Evolutionary conservation across 2,888 invertebrate genomes (phyloP), one percentile per base, ranked within the genome.

Genomic region (Acrobasis suavella): DNA sequence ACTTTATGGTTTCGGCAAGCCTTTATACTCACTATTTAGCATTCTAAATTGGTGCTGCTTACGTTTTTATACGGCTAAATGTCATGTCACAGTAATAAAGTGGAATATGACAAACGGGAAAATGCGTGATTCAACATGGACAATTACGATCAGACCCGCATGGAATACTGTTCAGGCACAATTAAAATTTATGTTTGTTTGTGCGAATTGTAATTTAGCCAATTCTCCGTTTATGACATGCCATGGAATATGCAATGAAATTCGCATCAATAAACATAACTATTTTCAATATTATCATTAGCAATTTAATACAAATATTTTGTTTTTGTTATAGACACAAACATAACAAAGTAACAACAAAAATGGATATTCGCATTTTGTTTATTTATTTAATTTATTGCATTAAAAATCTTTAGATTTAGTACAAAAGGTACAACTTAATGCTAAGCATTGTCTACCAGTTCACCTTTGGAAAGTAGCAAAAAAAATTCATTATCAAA

Each of bases 1-100:
- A 89, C 78, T 91, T 92, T 91, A 92, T 91, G 90, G 91, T 84
- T 85, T 85, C 89, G 91, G 91, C 83, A 66, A 69, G 81, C 83
- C 88, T 91, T 92, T 91, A 84, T 88, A 80, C 82, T 78, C 67
- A 75, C 80, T 87, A 85, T 78, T 92, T 91, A 89, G 86, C 89
- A 92, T 92, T 89, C 91, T 84, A 85, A 86, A 86, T 83, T 85
- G 86, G 89, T 86, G 76, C 83, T 77, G 79, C 83, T 77, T 82
- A 84, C 82, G 84, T 85, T 90, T 91, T 91, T 90, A 82, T 89
- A 86, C 85, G 80, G 83, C 85, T 87, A 86, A 88, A 89, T 85
- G 90, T 90, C 87, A 82, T 88, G 89, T 85, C 82, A 77, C 72
- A 78, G 85, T 76, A 81, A 86, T 89, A 89, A 90, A 89, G 82